These are phyloP conservation scores for Limnephilus auricula DNA, from an alignment of 2,888 invertebrate species.

Conservation along the genomic window DNA sequence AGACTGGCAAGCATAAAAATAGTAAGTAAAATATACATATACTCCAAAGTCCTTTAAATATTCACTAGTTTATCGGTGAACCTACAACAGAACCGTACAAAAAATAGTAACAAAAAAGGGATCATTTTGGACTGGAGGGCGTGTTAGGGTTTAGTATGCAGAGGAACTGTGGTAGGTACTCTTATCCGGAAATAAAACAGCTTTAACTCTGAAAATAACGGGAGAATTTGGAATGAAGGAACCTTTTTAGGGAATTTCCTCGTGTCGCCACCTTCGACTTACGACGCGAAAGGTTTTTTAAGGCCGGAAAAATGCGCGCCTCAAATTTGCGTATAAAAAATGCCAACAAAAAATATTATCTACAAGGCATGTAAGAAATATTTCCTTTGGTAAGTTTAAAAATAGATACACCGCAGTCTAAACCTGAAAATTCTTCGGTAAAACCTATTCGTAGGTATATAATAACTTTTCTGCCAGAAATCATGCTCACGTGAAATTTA, in stretches of 20 bases:
- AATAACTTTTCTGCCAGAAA: neutral
- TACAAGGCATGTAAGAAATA: neutral
- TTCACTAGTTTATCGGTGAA: too few species aligned
- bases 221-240: constrained; percentile 2
- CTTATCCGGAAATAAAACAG: constrained; percentile 16
- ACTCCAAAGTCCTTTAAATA: too few species aligned
- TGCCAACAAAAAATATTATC: neutral
- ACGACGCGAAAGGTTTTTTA: constrained; percentile 30
- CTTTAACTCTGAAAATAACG: constrained; percentile 8
- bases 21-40: too few species aligned
- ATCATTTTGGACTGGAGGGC: neutral
- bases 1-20: too few species aligned
- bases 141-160: constrained; percentile 32
- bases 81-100: neutral
- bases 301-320: neutral
- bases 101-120: neutral
- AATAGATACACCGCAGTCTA: neutral
- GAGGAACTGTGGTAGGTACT: neutral
- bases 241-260: constrained; percentile 26
- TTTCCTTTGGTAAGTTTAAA: neutral
- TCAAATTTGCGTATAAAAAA: constrained; percentile 1
- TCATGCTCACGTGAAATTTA: neutral
- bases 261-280: constrained; percentile 24
- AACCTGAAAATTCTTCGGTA: neutral
- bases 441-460: neutral